Conservation (phyloP, 2,888 invertebrate genomes). For the Synergus itoensis region DNA sequence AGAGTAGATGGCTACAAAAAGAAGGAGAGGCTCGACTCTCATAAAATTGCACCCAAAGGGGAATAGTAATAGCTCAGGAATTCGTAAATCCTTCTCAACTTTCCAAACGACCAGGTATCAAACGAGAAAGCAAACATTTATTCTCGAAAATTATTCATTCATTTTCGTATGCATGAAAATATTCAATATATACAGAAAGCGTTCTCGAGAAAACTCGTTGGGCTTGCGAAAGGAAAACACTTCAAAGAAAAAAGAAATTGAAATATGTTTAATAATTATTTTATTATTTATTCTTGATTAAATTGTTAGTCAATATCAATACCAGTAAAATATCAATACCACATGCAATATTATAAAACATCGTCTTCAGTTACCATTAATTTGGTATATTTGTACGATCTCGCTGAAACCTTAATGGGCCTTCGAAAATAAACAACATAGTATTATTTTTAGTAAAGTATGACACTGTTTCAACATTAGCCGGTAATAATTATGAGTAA, state of each 20-base stretch:
- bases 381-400: neutral
- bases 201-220: neutral
- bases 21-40: neutral
- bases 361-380: too few relatives aligned
- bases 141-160: slow-evolving; percentile 13
- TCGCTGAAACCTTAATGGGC: neutral
- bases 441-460: neutral
- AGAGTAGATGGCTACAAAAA: slow-evolving; percentile 31
- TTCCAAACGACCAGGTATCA: slow-evolving; percentile 5
- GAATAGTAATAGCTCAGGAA: slow-evolving; percentile 23
- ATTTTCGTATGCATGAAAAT: neutral
- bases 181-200: neutral
- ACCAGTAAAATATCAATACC: too few relatives aligned
- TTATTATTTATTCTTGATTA: neutral
- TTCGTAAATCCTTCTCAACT: slow-evolving; percentile 27
- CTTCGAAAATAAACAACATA: neutral
- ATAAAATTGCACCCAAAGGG: slow-evolving; percentile 30
- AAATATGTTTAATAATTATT: neutral
- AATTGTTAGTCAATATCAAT: neutral
- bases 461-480: slow-evolving; percentile 10
- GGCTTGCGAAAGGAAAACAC: neutral
- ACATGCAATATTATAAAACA: too few relatives aligned
- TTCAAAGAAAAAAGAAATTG: neutral
- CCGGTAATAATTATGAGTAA: slow-evolving; percentile 61
- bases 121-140: slow-evolving; percentile 29